Percentiles rank a stretch among this genome's conserved stretches.
These are phyloP conservation scores for Columbina picui DNA, from an alignment of 2,113 vertebrate genomes.

Conservation along the genomic window DNA sequence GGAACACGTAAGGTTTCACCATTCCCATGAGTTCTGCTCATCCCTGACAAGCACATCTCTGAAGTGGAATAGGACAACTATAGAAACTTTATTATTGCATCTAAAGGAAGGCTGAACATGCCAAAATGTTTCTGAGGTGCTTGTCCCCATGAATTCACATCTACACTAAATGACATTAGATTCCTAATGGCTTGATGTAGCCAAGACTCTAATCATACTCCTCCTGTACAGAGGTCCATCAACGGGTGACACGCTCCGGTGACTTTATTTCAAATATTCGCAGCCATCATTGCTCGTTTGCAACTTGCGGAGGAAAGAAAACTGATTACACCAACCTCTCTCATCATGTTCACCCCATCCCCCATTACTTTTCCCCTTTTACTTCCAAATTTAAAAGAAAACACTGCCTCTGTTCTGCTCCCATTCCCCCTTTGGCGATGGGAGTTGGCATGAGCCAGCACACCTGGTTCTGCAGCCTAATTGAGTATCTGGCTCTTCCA, in stretches of 20 bases:
- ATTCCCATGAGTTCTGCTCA: neutral
- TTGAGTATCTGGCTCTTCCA: neutral
- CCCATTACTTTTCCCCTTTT: neutral
- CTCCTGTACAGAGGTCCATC: neutral
- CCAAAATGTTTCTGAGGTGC: neutral
- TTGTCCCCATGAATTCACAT: neutral
- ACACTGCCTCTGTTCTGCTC: neutral
- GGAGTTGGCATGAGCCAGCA: neutral
- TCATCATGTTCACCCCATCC: neutral
- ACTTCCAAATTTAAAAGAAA: neutral
- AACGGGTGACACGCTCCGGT: neutral
- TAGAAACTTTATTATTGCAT: neutral
- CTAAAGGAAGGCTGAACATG: neutral
- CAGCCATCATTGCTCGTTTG: neutral
- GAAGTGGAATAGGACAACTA: neutral
- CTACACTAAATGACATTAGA: neutral
- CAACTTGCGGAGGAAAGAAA: neutral
- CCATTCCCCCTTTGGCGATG: neutral
- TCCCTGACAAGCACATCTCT: neutral
- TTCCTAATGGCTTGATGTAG: neutral
- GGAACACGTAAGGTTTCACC: accelerated
- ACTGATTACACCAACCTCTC: neutral
- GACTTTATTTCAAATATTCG: neutral
- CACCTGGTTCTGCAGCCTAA: neutral
- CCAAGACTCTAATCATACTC: neutral